Evolutionary conservation across 2,797 vertebrate genomes (phyloP).

Genomic region (Hippocampus kuda): DNA sequence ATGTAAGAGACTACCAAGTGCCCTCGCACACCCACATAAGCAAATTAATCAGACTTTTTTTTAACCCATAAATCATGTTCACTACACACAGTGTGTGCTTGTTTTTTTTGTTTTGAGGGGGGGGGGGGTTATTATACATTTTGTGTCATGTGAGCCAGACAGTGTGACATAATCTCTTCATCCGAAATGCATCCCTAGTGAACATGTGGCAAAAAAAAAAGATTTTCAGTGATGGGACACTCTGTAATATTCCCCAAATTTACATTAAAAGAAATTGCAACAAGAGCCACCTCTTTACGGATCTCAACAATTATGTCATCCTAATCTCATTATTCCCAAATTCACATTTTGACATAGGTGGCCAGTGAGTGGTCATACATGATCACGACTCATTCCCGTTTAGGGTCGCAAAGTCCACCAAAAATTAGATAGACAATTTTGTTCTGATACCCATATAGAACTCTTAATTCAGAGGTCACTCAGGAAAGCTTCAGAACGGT

Average conservation of each 20-base stretch:
- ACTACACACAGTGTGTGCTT: neutral
- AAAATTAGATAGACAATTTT: neutral
- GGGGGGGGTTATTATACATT: slow-evolving; percentile 2
- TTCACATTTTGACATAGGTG: neutral
- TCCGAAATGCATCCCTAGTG: slow-evolving; percentile 46
- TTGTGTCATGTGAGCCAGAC: slow-evolving; percentile 21
- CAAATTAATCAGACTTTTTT: slow-evolving; percentile 45
- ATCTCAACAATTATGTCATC: slow-evolving; percentile 34
- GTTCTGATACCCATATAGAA: too few species aligned
- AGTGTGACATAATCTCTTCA: slow-evolving; percentile 44
- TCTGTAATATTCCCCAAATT: neutral
- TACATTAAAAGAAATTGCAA: slow-evolving; percentile 4
- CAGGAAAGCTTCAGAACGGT: too few species aligned
- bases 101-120: neutral
- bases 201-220: slow-evolving; percentile 49
- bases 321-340: slow-evolving; percentile 50
- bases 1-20: slow-evolving; percentile 53
- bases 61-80: slow-evolving; percentile 12
- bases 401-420: neutral
- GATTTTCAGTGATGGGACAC: neutral
- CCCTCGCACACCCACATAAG: slow-evolving; percentile 42
- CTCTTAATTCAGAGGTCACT: too few species aligned
- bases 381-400: neutral
- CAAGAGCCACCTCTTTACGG: neutral
- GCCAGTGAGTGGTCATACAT: too few species aligned